Evolutionary conservation across 2,888 invertebrate genomes (phyloP), one percentile per base, ranked within the genome.

Genomic region (Eristalinus sepulchralis): DNA sequence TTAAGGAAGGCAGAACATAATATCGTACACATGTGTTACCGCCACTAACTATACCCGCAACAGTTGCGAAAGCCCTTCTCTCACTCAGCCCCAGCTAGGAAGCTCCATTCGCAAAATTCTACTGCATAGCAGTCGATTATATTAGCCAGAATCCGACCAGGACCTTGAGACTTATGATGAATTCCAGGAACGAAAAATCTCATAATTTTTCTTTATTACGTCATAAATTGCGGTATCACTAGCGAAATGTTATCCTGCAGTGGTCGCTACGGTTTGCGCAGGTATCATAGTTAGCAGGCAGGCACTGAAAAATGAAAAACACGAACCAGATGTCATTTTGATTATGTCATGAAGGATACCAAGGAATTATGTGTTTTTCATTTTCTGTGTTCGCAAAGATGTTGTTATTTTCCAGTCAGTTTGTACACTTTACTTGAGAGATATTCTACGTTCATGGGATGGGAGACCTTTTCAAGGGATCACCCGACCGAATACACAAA

Each of bases 191-290:
- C 55, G 39, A 78, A 78, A 70, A 71, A 31, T 78, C 78, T 70
- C 57, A 78, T 64, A 64, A 71, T 78, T 78, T 71, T 71, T n/a
- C 63, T 78, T 63, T 78, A 78, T 78, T 71, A 71, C 78, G 6
- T 24, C 39, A 78, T 71, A 71, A 78, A 78, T 71, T 78, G 36
- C 11, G 70, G 64, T 64, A 71, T 71, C 70, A 63, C 53, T 11
- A 27, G 55, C 70, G 55, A 59, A 57, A 36, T 68, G 13, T 55
- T 39, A 47, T 57, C 59, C 59, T 33, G 24, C 34, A 47, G 55
- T 27, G 31, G 10, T 10, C 17, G 33, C 39, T 20, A 27, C 24
- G 13, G 33, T 9, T 10, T 22, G 8, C 10, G 36, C 64, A 78
- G 78, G 63, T 64, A 39, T 34, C 13, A 13, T 60, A 60, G 27